Evolutionary conservation across 2,113 vertebrate species (phyloP).

Genomic region (Poeciliopsis retropinna): DNA sequence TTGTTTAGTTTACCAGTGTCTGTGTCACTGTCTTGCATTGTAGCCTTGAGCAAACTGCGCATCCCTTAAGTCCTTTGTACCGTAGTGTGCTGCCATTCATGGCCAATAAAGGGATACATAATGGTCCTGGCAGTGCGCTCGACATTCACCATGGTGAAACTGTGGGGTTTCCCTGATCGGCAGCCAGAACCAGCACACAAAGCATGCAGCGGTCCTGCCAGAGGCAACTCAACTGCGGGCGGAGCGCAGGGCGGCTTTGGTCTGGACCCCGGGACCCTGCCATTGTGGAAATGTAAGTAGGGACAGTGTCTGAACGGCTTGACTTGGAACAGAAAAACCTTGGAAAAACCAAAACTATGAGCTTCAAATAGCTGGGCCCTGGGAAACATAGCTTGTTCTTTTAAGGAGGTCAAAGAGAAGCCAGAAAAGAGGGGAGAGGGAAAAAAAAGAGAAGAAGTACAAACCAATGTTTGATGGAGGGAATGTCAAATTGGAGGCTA

Average conservation of each 20-base stretch:
- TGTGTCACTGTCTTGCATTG: slow-evolving; percentile 65
- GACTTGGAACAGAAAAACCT: slow-evolving; percentile 76
- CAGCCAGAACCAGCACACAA: slow-evolving; percentile 79
- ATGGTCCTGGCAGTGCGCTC: slow-evolving; percentile 70
- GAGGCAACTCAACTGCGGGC: slow-evolving; percentile 77
- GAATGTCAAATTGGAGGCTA: slow-evolving; percentile 72
- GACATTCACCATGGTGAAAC: slow-evolving; percentile 76
- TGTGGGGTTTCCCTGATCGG: slow-evolving; percentile 79
- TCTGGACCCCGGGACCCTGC: slow-evolving; percentile 79
- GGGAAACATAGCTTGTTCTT: slow-evolving; percentile 81
- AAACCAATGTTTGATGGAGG: slow-evolving; percentile 68
- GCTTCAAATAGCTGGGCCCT: slow-evolving; percentile 81
- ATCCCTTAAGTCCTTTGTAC: slow-evolving; percentile 63
- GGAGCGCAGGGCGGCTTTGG: slow-evolving; percentile 74
- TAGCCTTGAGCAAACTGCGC: slow-evolving; percentile 55
- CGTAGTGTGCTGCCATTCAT: slow-evolving; percentile 71
- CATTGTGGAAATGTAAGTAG: slow-evolving; percentile 81
- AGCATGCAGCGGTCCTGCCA: slow-evolving; percentile 76
- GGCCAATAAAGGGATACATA: slow-evolving; percentile 72
- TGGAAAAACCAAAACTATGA: slow-evolving; percentile 81
- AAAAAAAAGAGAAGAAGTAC: slow-evolving; percentile 41
- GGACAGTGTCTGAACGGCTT: slow-evolving; percentile 76
- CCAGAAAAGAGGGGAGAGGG: slow-evolving; percentile 53
- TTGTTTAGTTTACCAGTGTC: slow-evolving; percentile 57
- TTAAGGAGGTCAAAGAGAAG: slow-evolving; percentile 75